phyloP scores from a whole-genome alignment of 2,888 invertebrate genomes.

The Nomada ferruginata region DNA sequence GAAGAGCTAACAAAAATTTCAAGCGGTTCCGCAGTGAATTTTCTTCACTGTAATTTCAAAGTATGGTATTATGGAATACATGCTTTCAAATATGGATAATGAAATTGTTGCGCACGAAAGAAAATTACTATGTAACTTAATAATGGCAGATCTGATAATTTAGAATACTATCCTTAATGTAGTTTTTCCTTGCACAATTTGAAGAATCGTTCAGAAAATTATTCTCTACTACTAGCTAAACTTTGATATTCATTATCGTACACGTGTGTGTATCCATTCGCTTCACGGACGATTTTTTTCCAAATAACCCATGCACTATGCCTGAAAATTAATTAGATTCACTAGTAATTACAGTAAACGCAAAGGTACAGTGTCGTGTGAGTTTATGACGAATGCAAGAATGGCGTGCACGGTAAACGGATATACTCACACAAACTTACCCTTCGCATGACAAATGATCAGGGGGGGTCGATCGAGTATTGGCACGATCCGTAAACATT shows the following conservation, averaged over 20 bases:
- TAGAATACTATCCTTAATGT: too few relatives aligned
- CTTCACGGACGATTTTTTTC: slow-evolving; percentile 3
- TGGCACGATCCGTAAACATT: slow-evolving; percentile 77
- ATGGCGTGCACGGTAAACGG: slow-evolving; percentile 56
- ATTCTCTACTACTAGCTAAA: not conserved
- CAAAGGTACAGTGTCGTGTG: slow-evolving; percentile 34
- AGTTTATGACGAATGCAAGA: slow-evolving; percentile 68
- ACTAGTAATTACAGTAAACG: slow-evolving; percentile 47
- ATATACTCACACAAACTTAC: slow-evolving; percentile 26
- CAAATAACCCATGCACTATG: slow-evolving; percentile 23
- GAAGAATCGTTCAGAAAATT: not conserved
- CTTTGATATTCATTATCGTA: not conserved
- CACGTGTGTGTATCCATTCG: not conserved
- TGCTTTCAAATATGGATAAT: too few relatives aligned
- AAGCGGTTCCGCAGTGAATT: too few relatives aligned
- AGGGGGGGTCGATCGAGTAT: slow-evolving; percentile 80
- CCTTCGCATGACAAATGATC: slow-evolving; percentile 78
- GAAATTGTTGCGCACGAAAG: too few relatives aligned
- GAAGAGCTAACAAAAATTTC: too few relatives aligned
- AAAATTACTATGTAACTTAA: too few relatives aligned
- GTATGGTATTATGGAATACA: too few relatives aligned
- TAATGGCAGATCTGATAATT: not conserved
- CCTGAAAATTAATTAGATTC: slow-evolving; percentile 50
- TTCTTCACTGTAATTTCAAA: too few relatives aligned
- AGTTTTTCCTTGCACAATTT: not conserved